Percentiles rank a stretch among this genome's conserved stretches.
phyloP scores from a whole-genome alignment of 2,797 vertebrate genomes.

The Chanos chanos region DNA sequence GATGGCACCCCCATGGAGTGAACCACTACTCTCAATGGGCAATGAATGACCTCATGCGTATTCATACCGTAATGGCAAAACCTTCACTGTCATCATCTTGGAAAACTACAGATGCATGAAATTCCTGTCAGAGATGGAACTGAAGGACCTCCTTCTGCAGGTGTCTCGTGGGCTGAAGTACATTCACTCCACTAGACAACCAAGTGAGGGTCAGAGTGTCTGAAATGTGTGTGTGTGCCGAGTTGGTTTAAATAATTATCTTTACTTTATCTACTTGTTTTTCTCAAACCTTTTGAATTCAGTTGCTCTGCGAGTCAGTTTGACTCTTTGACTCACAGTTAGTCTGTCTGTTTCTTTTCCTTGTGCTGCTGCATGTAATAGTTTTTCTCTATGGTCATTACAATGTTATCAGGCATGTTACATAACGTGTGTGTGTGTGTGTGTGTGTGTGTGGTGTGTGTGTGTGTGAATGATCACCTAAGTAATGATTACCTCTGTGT shows the following conservation, averaged over 20 bases:
- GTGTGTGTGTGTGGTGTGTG: too few relatives aligned
- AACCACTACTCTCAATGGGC: constrained; percentile 98
- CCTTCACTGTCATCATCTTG: constrained; percentile 86
- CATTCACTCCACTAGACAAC: constrained; percentile 92
- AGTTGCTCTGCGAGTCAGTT: too few relatives aligned
- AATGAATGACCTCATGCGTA: constrained; percentile 98
- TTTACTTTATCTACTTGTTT: not conserved
- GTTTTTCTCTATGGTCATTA: too few relatives aligned
- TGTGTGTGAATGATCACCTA: too few relatives aligned
- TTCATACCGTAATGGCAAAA: constrained; percentile 98
- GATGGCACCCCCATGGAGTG: constrained; percentile 95
- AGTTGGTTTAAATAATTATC: too few relatives aligned
- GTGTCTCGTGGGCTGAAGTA: constrained; percentile 91
- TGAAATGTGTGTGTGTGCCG: too few relatives aligned
- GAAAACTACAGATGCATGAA: constrained; percentile 86
- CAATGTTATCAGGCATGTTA: too few relatives aligned
- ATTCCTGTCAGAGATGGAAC: constrained; percentile 85
- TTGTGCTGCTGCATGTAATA: too few relatives aligned
- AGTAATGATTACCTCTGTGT: too few relatives aligned
- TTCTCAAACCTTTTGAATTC: not conserved
- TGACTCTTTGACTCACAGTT: not conserved
- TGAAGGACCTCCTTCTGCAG: constrained; percentile 92
- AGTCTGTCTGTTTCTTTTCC: too few relatives aligned
- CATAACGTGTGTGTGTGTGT: not conserved
- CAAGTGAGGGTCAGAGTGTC: too few relatives aligned